Conservation (phyloP, 2,113 vertebrate genomes). For the Xiphias gladius region DNA sequence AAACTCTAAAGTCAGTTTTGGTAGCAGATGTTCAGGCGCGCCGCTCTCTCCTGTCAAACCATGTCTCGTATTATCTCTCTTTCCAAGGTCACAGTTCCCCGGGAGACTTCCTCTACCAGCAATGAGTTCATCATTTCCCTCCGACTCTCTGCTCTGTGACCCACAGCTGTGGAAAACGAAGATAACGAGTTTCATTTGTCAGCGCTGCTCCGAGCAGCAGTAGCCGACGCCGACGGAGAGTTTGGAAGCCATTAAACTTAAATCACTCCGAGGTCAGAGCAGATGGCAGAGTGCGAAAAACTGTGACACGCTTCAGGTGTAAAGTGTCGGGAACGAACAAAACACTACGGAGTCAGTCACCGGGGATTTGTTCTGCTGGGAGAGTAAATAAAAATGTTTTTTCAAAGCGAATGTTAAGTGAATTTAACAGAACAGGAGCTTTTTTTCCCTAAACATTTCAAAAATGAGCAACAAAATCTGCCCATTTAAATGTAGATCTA, state of each 20-base stretch:
- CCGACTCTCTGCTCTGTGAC: neutral
- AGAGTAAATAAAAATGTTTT: no score
- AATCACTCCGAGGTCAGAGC: conserved; percentile 5
- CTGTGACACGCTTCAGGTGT: neutral
- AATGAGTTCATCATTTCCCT: neutral
- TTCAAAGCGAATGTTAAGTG: no score
- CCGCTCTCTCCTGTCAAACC: neutral
- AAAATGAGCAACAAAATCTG: no score
- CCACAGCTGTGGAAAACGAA: conserved; percentile 39
- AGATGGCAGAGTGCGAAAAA: neutral
- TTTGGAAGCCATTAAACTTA: neutral
- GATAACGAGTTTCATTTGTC: conserved; percentile 25
- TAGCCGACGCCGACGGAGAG: neutral
- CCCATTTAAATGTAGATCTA: no score
- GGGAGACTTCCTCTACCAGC: no score
- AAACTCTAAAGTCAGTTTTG: no score
- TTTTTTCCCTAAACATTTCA: no score
- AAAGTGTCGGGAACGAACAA: neutral
- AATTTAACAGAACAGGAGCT: no score
- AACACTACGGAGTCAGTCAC: no score
- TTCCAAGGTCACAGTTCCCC: neutral
- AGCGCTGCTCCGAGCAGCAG: conserved; percentile 3
- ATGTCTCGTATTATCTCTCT: neutral
- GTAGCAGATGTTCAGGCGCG: no score
- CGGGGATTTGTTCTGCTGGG: no score